A percentile compares a stretch with the other conserved stretches of the same genome.
Evolutionary conservation across 1,140 invertebrate genomes (phyloP).

Genomic region (Caerostris darwini): DNA sequence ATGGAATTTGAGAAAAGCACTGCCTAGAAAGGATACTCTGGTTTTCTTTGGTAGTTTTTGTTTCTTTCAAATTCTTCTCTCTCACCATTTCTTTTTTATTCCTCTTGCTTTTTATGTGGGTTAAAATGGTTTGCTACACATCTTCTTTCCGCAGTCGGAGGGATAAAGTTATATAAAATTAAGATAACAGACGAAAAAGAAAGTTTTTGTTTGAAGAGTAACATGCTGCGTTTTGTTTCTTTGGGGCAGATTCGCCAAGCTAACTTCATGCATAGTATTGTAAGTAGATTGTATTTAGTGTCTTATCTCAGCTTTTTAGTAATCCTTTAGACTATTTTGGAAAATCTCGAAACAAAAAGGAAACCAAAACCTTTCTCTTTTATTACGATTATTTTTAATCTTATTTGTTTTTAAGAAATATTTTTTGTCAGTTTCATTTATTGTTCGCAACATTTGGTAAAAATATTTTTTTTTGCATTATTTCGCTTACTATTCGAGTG

Average conservation of each 20-base stretch:
- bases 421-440: too few species aligned
- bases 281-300: too few species aligned
- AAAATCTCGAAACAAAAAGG: too few species aligned
- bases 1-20: slow-evolving; percentile 3
- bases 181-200: neutral
- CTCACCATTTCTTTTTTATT: neutral
- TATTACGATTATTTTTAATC: too few species aligned
- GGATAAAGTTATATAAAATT: neutral
- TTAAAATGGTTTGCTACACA: neutral
- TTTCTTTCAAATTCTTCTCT: too few species aligned
- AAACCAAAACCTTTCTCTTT: too few species aligned
- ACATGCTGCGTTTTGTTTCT: neutral
- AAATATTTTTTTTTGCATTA: neutral
- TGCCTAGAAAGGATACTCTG: neutral
- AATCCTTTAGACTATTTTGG: too few species aligned
- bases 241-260: neutral
- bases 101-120: neutral
- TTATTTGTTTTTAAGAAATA: too few species aligned
- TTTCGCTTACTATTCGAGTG: too few species aligned
- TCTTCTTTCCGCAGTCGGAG: neutral
- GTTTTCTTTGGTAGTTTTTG: neutral
- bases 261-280: too few species aligned
- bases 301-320: too few species aligned
- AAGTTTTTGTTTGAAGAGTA: neutral
- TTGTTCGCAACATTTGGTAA: too few species aligned